These are phyloP conservation scores for Luperina nickerlii DNA, from an alignment of 2,888 invertebrate species.

Conservation along the genomic window DNA sequence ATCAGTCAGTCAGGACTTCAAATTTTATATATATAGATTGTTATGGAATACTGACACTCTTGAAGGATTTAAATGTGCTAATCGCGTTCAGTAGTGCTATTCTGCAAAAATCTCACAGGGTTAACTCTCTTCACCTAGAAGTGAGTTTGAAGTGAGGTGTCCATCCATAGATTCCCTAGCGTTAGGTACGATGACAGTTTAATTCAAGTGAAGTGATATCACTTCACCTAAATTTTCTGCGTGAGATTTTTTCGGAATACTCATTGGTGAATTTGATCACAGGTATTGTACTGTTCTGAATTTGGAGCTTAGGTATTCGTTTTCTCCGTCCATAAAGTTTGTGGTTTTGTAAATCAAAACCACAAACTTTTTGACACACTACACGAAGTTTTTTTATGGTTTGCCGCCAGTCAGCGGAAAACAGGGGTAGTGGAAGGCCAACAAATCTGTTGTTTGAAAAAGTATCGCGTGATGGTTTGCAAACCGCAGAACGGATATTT, in stretches of 20 bases:
- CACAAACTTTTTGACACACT: too few species aligned
- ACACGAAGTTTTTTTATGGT: neutral
- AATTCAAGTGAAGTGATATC: too few species aligned
- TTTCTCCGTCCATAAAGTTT: neutral
- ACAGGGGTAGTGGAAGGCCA: neutral
- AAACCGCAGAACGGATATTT: slow-evolving; percentile 5
- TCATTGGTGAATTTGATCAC: neutral
- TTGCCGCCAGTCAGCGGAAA: neutral
- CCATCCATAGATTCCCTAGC: neutral
- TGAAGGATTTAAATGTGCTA: neutral
- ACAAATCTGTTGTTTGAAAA: slow-evolving; percentile 20
- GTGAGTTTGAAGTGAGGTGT: neutral
- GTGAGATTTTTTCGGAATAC: neutral
- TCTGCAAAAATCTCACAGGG: neutral
- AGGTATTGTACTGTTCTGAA: neutral
- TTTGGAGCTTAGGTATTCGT: neutral
- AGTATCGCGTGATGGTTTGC: slow-evolving; percentile 18
- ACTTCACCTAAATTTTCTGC: neutral
- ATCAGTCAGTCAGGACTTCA: too few species aligned
- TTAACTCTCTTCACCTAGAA: neutral
- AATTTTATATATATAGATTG: too few species aligned
- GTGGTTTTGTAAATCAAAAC: neutral
- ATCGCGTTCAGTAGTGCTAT: neutral
- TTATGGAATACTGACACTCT: neutral
- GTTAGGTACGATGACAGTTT: neutral